phyloP scores from a whole-genome alignment of 2,888 invertebrate species.

The Agrochola lota region DNA sequence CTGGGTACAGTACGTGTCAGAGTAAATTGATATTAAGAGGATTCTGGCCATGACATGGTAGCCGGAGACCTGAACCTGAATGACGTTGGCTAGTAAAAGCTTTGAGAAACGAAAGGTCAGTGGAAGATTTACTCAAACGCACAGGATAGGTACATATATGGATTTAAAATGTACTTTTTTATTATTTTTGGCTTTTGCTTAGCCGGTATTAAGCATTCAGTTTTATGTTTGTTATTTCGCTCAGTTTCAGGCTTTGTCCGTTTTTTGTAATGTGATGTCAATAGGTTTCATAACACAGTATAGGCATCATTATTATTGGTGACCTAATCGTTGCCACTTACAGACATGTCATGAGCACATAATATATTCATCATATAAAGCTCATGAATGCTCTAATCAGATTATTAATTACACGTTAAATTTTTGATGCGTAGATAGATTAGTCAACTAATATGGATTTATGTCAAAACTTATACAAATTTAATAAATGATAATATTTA shows the following conservation, averaged over 20 bases:
- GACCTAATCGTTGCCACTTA: neutral
- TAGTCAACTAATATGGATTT: neutral
- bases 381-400: conserved; percentile 10
- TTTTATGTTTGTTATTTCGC: neutral
- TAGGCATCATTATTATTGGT: neutral
- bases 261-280: neutral
- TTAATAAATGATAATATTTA: neutral
- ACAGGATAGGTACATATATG: neutral
- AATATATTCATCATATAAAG: neutral
- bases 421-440: neutral
- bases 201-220: neutral
- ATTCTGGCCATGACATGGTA: conserved; percentile 6
- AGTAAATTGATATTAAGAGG: conserved; percentile 30
- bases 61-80: neutral
- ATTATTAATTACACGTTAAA: conserved; percentile 2
- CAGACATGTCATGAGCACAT: too few relatives aligned
- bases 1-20: conserved; percentile 9
- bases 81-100: neutral
- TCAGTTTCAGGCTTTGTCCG: neutral
- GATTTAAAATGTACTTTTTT: neutral
- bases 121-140: conserved; percentile 9
- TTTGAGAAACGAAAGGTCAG: conserved; percentile 22
- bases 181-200: conserved; percentile 2
- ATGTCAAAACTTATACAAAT: too few relatives aligned
- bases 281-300: neutral